Conservation (phyloP, 1,140 invertebrate species). For the Drosophila sucinea region DNA sequence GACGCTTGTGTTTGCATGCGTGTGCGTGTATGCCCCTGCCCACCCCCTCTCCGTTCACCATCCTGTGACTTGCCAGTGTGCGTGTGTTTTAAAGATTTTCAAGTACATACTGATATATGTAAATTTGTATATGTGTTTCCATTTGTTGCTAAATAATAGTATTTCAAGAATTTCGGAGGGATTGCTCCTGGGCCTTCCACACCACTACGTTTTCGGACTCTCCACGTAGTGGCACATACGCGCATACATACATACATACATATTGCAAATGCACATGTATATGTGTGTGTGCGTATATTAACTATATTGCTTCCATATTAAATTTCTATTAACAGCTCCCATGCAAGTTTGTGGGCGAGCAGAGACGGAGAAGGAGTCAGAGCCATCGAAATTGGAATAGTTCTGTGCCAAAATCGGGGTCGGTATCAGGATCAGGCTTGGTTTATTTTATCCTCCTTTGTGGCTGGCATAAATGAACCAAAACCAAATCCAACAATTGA, state of each 20-base stretch:
- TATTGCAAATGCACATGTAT: not conserved
- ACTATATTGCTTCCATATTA: conserved; percentile 7
- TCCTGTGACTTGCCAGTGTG: conserved; percentile 11
- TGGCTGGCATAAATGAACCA: conserved; percentile 76
- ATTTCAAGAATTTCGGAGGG: not conserved
- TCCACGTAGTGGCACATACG: conserved; percentile 15
- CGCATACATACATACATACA: conserved; percentile 4
- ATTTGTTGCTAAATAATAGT: conserved; percentile 15
- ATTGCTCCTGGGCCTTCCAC: not conserved
- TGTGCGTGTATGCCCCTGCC: conserved; percentile 9
- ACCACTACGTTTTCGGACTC: not conserved
- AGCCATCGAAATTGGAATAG: conserved; percentile 25
- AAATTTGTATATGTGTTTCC: not conserved
- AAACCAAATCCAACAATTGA: conserved; percentile 84
- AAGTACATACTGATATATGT: conserved; percentile 14
- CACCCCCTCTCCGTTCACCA: not conserved
- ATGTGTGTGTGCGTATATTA: conserved; percentile 22
- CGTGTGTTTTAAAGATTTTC: conserved; percentile 15
- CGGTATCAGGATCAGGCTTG: conserved; percentile 38
- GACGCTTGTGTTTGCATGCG: conserved; percentile 11
- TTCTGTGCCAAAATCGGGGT: conserved; percentile 20
- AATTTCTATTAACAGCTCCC: conserved; percentile 23
- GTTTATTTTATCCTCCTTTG: conserved; percentile 34
- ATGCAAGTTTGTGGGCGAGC: conserved; percentile 26
- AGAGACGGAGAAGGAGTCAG: conserved; percentile 10